phyloP scores from a whole-genome alignment of 2,888 invertebrate genomes.

The Drymonia ruficornis region DNA sequence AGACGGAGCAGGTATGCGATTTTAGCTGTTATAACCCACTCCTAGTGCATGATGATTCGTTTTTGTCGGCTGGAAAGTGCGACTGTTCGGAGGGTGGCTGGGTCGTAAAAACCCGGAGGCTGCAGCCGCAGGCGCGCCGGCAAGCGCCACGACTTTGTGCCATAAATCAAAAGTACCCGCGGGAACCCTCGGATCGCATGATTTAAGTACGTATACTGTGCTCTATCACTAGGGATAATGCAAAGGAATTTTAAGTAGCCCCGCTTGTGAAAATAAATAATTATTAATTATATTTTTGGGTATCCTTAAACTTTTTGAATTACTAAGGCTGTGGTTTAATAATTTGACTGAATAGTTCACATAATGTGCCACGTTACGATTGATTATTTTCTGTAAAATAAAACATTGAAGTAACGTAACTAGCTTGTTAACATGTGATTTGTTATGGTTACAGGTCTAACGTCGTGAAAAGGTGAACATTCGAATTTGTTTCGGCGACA shows the following conservation, averaged over 20 bases:
- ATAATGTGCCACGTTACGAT: not conserved
- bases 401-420: not conserved
- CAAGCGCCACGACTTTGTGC: constrained; percentile 61
- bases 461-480: constrained; percentile 50
- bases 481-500: constrained; percentile 66
- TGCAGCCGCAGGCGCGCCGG: constrained; percentile 53
- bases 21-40: too few species aligned
- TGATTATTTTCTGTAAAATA: not conserved
- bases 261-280: too few species aligned
- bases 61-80: constrained; percentile 49
- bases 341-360: not conserved
- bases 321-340: not conserved
- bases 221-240: constrained; percentile 54
- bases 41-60: too few species aligned
- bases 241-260: constrained; percentile 42
- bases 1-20: too few species aligned
- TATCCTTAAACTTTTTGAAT: not conserved
- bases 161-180: constrained; percentile 80
- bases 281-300: constrained; percentile 7
- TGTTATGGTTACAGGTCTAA: not conserved
- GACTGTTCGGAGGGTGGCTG: constrained; percentile 58
- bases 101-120: constrained; percentile 70
- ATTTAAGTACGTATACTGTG: constrained; percentile 59
- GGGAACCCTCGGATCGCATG: constrained; percentile 65
- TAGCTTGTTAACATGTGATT: not conserved